These are phyloP conservation scores for Trematomus loennbergii DNA, from an alignment of 2,113 vertebrate species.

Conservation along the genomic window DNA sequence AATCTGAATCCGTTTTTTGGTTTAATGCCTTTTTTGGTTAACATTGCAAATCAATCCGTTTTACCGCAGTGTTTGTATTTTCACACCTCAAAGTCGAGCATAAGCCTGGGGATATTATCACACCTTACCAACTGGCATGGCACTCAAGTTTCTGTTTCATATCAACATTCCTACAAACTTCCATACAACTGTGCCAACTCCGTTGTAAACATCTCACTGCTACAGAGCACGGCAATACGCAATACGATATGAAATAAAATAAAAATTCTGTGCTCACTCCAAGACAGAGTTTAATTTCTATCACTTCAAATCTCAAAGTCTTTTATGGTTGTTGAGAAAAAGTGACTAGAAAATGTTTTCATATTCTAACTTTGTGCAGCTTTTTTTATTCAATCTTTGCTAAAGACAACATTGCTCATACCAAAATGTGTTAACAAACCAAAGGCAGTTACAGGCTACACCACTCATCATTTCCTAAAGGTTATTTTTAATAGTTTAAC, in stretches of 20 bases:
- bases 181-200: background rate
- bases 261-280: background rate
- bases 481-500: background rate
- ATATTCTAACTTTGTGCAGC: too few species aligned
- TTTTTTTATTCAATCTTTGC: background rate
- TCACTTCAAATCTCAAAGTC: too few species aligned
- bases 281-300: too few species aligned
- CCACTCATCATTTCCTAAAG: background rate
- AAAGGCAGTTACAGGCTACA: background rate
- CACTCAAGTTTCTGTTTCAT: slow-evolving; percentile 7
- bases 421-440: background rate
- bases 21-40: background rate
- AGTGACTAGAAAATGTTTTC: too few species aligned
- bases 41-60: background rate
- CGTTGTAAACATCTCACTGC: background rate
- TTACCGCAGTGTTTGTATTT: background rate
- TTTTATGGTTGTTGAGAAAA: too few species aligned
- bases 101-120: background rate
- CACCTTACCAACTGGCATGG: background rate
- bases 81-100: slow-evolving; percentile 24
- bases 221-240: background rate
- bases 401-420: background rate
- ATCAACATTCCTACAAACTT: background rate
- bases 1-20: background rate
- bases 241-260: background rate